Evolutionary conservation across 2,888 invertebrate genomes (phyloP), one percentile per base, ranked within the genome.

Genomic region (Pristionchus entomophagus): DNA sequence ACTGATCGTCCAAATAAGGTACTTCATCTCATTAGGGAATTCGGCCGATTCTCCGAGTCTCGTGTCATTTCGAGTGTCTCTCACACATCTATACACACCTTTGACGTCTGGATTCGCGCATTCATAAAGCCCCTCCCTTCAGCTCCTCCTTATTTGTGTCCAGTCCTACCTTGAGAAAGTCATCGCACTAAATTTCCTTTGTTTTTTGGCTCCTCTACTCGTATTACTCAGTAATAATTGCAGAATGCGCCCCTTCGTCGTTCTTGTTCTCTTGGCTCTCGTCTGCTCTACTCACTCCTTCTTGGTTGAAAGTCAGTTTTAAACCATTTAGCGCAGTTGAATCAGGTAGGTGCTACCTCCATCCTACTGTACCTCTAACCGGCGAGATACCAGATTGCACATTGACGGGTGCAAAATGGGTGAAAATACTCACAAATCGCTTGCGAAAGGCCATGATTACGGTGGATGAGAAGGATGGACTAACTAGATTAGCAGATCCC

Each of bases 231-330:
- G 45, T n/a, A n/a, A 8, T 29, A 29, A 69, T 45, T 1, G 22
- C 73, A 73, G 73, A 41, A 73, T 73, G 73, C 73, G 73, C 26
- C 45, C 10, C 26, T 26, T 73, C n/a, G 38, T 73, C 41, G 73
- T 35, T 41, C 38, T 73, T 17, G 41, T 73, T 41, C 6, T 45
- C 41, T 45, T 73, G 41, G 73, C 73, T 1, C 41, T 73, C 41
- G 73, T 73, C 73, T 22, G 22, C 73, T 45, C 41, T n/a, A 41
- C 32, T 32, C 22, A 45, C 17, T 41, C 41, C 41, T 73, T 45
- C 73, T 41, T 73, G 26, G 73, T 73, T 12, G 73, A 73, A n/a
- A 73, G 73, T 73, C n/a, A 73, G 73, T 73, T n/a, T n/a, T n/a
- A n/a, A n/a, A n/a, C n/a, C n/a, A n/a, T n/a, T n/a, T n/a, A n/a